Conservation (phyloP, 2,113 vertebrate genomes). For the Oryzias celebensis region DNA sequence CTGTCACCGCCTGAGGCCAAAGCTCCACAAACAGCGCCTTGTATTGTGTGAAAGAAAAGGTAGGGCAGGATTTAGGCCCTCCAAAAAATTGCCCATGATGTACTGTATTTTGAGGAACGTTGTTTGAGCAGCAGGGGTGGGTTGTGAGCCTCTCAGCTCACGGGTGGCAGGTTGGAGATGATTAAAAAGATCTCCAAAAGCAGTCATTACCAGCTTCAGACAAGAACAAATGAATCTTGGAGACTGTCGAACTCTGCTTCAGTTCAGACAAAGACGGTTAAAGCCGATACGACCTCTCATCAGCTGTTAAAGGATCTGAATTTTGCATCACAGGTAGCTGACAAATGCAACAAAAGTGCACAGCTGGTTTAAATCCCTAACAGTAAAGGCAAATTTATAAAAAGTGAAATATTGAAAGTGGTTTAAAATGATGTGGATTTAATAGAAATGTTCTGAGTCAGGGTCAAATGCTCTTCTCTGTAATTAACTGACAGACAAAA, state of each 20-base stretch:
- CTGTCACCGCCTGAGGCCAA: slow-evolving; percentile 42
- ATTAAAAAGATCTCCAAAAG: slow-evolving; percentile 8
- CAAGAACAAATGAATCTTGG: slow-evolving; percentile 31
- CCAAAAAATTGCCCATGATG: slow-evolving; percentile 23
- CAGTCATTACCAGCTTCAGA: slow-evolving; percentile 27
- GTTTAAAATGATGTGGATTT: slow-evolving; percentile 1
- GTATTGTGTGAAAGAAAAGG: slow-evolving; percentile 57
- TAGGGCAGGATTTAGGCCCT: slow-evolving; percentile 57
- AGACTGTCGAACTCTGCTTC: slow-evolving; percentile 17
- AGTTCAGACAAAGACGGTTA: slow-evolving; percentile 18
- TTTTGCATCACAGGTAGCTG: slow-evolving; percentile 10
- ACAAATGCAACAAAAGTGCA: slow-evolving; percentile 18
- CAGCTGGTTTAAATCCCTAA: slow-evolving; percentile 13
- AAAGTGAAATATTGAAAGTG: too few relatives aligned
- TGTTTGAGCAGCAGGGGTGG: not conserved
- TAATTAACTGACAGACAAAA: slow-evolving; percentile 32
- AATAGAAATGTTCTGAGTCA: slow-evolving; percentile 13
- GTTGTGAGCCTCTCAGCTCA: slow-evolving; percentile 15
- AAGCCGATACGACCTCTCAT: slow-evolving; percentile 26
- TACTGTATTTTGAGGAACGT: not conserved
- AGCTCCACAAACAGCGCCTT: slow-evolving; percentile 23
- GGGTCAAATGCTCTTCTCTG: slow-evolving; percentile 7
- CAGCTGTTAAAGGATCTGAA: slow-evolving; percentile 4
- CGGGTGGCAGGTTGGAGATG: slow-evolving; percentile 12
- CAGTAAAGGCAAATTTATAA: slow-evolving; percentile 16